Conservation (phyloP, 1,140 invertebrate species). For the Plectus sambesii region DNA sequence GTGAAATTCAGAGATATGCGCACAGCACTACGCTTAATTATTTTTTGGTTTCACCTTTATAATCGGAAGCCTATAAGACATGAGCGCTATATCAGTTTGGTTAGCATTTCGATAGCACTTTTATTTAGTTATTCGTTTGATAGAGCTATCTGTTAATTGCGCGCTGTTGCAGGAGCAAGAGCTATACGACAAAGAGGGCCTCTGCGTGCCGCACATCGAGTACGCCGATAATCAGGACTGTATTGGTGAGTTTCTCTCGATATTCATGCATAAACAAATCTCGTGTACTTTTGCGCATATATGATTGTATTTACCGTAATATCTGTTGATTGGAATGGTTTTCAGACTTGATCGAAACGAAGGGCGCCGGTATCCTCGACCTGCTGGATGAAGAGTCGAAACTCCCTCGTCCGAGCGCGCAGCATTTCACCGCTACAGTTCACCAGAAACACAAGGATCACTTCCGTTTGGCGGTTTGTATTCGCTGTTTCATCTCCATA, state of each 20-base stretch:
- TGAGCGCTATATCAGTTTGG: neutral
- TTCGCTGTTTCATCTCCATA: conserved; percentile 8
- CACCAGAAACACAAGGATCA: conserved; percentile 68
- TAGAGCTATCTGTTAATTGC: too few species aligned
- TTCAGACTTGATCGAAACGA: conserved; percentile 78
- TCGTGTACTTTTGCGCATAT: neutral
- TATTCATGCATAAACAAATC: too few species aligned
- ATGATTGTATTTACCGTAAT: too few species aligned
- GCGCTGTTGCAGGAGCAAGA: conserved; percentile 63
- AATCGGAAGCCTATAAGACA: too few species aligned
- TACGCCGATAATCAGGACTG: conserved; percentile 94
- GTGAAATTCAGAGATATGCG: too few species aligned
- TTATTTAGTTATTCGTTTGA: too few species aligned
- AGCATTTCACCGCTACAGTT: conserved; percentile 82
- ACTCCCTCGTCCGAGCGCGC: conserved; percentile 73
- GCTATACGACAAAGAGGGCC: conserved; percentile 79
- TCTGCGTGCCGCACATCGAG: conserved; percentile 81
- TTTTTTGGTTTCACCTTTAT: too few species aligned
- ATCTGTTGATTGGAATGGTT: conserved; percentile 17
- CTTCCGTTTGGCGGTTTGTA: conserved; percentile 65
- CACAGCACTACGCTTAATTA: too few species aligned
- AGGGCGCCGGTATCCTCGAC: conserved; percentile 75
- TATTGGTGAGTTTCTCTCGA: conserved; percentile 68
- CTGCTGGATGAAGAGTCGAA: conserved; percentile 91
- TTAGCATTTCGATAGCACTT: too few species aligned